Conservation (phyloP, 2,888 invertebrate genomes). For the Seladonia tumulorum region DNA sequence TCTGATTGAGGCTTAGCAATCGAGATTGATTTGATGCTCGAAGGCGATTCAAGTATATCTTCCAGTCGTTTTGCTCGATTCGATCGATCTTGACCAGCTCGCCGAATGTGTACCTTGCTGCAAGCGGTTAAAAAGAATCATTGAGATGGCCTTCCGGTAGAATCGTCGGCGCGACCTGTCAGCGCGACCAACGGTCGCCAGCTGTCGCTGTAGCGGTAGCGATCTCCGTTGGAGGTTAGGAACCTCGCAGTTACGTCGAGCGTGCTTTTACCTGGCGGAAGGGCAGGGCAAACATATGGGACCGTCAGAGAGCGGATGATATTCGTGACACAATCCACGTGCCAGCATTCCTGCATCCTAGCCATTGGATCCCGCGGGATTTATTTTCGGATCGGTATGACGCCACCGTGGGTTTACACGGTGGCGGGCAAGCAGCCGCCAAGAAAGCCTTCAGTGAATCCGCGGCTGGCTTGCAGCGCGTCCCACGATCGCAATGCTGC, state of each 20-base stretch:
- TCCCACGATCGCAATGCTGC: slow-evolving; percentile 46
- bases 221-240: background rate
- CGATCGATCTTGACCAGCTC: too few relatives aligned
- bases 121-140: too few relatives aligned
- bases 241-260: background rate
- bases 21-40: too few relatives aligned
- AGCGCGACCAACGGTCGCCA: background rate
- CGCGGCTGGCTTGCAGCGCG: slow-evolving; percentile 64
- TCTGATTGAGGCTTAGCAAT: too few relatives aligned
- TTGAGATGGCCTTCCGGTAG: too few relatives aligned
- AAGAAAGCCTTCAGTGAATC: slow-evolving; percentile 68
- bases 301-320: slow-evolving; percentile 28
- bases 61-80: too few relatives aligned
- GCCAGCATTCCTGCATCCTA: slow-evolving; percentile 77
- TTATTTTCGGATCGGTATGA: slow-evolving; percentile 82
- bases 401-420: slow-evolving; percentile 73
- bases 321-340: slow-evolving; percentile 79
- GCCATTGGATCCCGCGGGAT: slow-evolving; percentile 78
- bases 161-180: background rate
- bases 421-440: slow-evolving; percentile 55
- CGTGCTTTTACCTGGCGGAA: background rate
- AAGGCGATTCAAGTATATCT: too few relatives aligned
- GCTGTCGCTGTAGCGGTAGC: background rate
- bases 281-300: slow-evolving; percentile 17
- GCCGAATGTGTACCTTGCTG: too few relatives aligned